Conservation (phyloP, 2,888 invertebrate species). For the Drosophila limbata region DNA sequence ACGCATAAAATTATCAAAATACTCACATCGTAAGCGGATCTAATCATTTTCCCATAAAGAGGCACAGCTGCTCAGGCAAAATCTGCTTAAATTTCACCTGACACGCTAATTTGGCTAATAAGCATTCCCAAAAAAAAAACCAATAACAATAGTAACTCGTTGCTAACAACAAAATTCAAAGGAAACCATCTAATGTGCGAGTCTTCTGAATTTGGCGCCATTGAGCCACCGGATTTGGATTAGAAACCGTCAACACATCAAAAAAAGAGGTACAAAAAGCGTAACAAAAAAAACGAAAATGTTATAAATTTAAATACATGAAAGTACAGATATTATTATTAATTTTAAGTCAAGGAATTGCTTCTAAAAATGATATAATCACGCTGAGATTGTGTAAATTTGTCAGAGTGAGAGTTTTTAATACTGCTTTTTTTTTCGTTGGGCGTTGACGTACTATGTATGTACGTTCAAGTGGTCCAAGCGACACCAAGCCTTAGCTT, state of each 20-base stretch:
- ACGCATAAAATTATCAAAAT: constrained; percentile 70
- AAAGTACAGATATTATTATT: background rate
- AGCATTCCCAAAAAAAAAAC: constrained; percentile 48
- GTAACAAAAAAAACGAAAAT: constrained; percentile 17
- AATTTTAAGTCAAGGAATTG: background rate
- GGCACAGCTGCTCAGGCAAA: constrained; percentile 58
- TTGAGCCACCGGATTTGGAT: constrained; percentile 38
- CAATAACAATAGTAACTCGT: constrained; percentile 35
- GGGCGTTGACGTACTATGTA: too few relatives aligned
- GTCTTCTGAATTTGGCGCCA: constrained; percentile 56
- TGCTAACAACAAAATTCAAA: constrained; percentile 58
- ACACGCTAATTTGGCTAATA: constrained; percentile 79
- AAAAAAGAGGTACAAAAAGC: constrained; percentile 13
- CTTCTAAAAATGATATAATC: too few relatives aligned
- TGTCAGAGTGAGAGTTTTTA: too few relatives aligned
- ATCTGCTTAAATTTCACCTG: constrained; percentile 80
- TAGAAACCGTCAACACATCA: constrained; percentile 39
- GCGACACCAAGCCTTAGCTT: too few relatives aligned
- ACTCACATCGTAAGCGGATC: constrained; percentile 68
- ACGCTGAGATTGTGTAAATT: too few relatives aligned
- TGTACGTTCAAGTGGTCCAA: too few relatives aligned
- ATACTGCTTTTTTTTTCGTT: too few relatives aligned
- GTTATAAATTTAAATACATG: constrained; percentile 23
- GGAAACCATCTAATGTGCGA: constrained; percentile 48
- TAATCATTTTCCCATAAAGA: constrained; percentile 78